phyloP scores from a whole-genome alignment of 2,888 invertebrate genomes.

The Campaea margaritaria region DNA sequence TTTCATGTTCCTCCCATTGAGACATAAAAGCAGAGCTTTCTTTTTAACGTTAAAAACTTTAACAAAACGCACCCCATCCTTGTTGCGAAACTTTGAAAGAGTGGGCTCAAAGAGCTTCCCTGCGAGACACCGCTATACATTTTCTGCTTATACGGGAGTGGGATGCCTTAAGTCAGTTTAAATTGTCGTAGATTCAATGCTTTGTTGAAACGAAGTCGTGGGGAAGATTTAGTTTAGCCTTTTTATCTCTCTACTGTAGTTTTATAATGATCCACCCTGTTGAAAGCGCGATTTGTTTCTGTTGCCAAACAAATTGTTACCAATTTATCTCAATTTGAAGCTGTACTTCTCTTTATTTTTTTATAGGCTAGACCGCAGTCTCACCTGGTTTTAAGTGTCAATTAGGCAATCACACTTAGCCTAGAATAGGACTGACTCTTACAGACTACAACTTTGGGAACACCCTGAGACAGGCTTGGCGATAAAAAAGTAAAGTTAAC shows the following conservation, averaged over 20 bases:
- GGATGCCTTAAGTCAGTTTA: slow-evolving; percentile 49
- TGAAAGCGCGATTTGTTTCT: slow-evolving; percentile 17
- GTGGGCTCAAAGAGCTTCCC: slow-evolving; percentile 38
- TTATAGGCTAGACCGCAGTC: no score
- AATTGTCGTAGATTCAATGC: slow-evolving; percentile 49
- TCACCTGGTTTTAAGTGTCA: no score
- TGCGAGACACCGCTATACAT: slow-evolving; percentile 32
- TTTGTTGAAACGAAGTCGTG: slow-evolving; percentile 36
- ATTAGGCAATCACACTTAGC: no score
- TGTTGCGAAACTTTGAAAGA: slow-evolving; percentile 39
- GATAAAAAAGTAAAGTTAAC: no score
- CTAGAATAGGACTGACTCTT: no score
- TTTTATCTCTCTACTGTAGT: slow-evolving; percentile 27
- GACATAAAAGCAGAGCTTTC: slow-evolving; percentile 60
- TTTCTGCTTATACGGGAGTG: slow-evolving; percentile 27
- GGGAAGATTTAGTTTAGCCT: slow-evolving; percentile 33
- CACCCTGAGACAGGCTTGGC: no score
- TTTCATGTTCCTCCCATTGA: slow-evolving; percentile 54
- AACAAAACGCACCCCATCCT: slow-evolving; percentile 42
- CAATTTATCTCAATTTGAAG: no score
- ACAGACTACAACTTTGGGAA: no score
- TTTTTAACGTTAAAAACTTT: slow-evolving; percentile 49
- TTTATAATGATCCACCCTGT: slow-evolving; percentile 31
- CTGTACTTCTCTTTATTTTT: no score
- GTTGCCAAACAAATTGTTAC: slow-evolving; percentile 4